phyloP scores from a whole-genome alignment of 2,888 invertebrate species.

The Siphonodentalium dalli region DNA sequence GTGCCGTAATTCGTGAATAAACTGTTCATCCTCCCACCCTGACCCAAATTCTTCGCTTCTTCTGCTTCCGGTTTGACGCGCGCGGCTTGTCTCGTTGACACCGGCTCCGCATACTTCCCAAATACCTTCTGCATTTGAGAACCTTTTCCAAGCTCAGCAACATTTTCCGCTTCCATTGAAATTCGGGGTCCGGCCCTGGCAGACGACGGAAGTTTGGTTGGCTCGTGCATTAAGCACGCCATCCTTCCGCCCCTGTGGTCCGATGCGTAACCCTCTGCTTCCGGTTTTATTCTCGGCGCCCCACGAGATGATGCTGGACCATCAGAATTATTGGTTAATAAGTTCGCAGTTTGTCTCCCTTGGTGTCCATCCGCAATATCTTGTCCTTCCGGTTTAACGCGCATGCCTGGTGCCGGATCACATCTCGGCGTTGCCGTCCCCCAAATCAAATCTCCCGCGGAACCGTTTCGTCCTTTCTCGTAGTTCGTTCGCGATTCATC shows the following conservation, averaged over 20 bases:
- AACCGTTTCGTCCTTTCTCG: constrained; percentile 44
- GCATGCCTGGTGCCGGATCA: constrained; percentile 34
- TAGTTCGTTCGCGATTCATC: constrained; percentile 40
- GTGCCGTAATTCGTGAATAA: constrained; percentile 45
- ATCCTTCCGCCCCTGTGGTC: constrained; percentile 43
- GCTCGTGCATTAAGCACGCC: constrained; percentile 45
- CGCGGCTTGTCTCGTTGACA: constrained; percentile 34
- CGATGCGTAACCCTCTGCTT: constrained; percentile 35
- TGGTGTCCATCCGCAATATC: constrained; percentile 42
- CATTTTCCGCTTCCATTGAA: constrained; percentile 41
- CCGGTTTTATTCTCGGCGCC: constrained; percentile 37
- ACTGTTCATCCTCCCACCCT: constrained; percentile 43
- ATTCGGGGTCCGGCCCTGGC: constrained; percentile 43
- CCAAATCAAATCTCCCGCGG: constrained; percentile 38
- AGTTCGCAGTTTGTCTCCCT: constrained; percentile 35
- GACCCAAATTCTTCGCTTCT: constrained; percentile 42
- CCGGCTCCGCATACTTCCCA: constrained; percentile 37
- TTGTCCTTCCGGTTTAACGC: constrained; percentile 46
- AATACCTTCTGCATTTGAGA: constrained; percentile 44
- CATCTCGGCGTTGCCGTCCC: constrained; percentile 41
- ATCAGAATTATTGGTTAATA: constrained; percentile 40
- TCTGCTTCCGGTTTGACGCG: constrained; percentile 46
- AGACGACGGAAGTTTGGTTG: constrained; percentile 40
- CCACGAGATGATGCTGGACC: constrained; percentile 35
- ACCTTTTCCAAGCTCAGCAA: constrained; percentile 40